These are phyloP conservation scores for Hylomyscus alleni DNA, from an alignment of 2,797 vertebrate species.

Conservation along the genomic window DNA sequence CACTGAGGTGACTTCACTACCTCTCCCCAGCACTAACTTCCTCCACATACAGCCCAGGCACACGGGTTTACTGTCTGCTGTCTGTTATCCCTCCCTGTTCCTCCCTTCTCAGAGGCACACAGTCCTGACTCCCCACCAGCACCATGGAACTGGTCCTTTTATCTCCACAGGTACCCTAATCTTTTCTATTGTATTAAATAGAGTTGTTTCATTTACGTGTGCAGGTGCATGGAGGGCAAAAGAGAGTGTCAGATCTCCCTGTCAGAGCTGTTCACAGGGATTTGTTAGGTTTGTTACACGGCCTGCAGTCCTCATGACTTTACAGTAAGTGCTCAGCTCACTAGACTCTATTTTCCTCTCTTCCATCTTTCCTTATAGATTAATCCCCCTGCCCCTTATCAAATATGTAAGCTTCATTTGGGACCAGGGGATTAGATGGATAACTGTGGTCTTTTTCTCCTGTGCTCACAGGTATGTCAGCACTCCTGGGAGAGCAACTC, in stretches of 20 bases:
- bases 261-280: background rate
- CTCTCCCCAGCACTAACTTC: background rate
- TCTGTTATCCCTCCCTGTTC: background rate
- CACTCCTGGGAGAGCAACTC: too few relatives aligned
- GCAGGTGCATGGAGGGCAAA: background rate
- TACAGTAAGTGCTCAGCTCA: background rate
- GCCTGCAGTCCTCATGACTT: background rate
- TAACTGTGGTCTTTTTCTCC: too few relatives aligned
- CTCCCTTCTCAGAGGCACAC: background rate
- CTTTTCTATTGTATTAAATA: background rate
- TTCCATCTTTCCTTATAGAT: slow-evolving; percentile 24
- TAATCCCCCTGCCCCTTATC: background rate
- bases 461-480: too few relatives aligned
- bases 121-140: background rate
- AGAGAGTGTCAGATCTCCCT: background rate
- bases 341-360: background rate
- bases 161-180: background rate
- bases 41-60: slow-evolving; percentile 7
- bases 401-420: slow-evolving; percentile 9
- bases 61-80: background rate
- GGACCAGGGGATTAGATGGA: background rate
- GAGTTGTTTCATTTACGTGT: too few relatives aligned
- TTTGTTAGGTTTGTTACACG: background rate
- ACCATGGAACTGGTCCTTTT: background rate
- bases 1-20: background rate